phyloP scores from a whole-genome alignment of 2,113 vertebrate genomes.

The Patagioenas fasciata region DNA sequence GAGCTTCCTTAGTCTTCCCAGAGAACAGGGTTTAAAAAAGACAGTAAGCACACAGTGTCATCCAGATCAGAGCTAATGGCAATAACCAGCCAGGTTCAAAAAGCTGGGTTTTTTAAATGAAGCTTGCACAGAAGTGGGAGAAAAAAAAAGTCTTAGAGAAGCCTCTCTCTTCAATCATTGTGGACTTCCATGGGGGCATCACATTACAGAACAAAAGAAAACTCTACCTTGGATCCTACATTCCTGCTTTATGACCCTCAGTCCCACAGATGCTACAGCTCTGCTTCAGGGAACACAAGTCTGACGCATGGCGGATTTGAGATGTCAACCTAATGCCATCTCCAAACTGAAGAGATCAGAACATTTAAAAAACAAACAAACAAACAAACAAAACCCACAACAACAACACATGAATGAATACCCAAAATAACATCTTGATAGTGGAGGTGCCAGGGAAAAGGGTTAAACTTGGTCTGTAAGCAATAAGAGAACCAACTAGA shows the following conservation, averaged over 20 bases:
- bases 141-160: neutral
- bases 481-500: neutral
- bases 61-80: neutral
- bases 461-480: neutral
- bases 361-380: neutral
- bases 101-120: neutral
- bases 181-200: neutral
- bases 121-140: neutral
- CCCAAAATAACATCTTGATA: neutral
- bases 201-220: neutral
- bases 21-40: neutral
- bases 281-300: neutral
- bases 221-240: neutral
- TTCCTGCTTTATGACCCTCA: neutral
- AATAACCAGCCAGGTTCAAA: neutral
- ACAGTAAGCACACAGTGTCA: neutral
- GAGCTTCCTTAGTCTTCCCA: neutral
- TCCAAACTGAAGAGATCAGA: neutral
- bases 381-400: no score
- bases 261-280: neutral
- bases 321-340: neutral
- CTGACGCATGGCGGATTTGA: neutral
- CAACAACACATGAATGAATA: neutral
- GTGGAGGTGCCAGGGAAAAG: neutral
- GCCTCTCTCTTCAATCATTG: neutral